Evolutionary conservation across 1,140 invertebrate genomes (phyloP), one percentile per base, ranked within the genome.

Genomic region (Aphelinus atriplicis): DNA sequence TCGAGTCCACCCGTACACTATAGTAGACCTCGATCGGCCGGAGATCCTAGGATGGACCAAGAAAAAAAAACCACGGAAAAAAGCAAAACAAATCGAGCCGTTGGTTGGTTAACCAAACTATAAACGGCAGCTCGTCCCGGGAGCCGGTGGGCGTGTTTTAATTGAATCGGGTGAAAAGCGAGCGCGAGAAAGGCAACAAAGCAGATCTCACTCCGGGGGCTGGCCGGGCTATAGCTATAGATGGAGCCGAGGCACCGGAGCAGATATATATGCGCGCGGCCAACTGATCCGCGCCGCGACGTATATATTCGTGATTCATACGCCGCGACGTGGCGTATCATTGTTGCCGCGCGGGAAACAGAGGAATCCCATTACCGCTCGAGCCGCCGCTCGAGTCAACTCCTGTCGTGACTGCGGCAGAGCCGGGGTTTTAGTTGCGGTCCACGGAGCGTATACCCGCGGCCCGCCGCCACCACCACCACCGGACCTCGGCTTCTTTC

Each of bases 291-390:
- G 9, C 10, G 47, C 60, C 46, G 26, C 2, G 50, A 26, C 26
- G 57, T 55, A 75, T 75, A 26, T 85, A 85, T 85, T 80, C 83
- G 83, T 81, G 83, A 84, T 84, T 85, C 85, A 85, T 85, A 85
- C 26, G 26, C 80, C 81, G 79, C 81, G 82, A 85, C 83, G 82
- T 81, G 82, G 81, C 83, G 82, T 85, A 85, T 86, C 84, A 85
- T 86, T 86, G 83, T 85, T 84, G 79, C 77, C 81, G 79, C 26
- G 26, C 73, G 81, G 80, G 81, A 83, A 86, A 85, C 85, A 86
- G 84, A 83, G 83, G 82, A 85, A 86, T 86, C 83, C 83, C 84
- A 85, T 86, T 86, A 86, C 85, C 81, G 82, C 81, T 80, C 84
- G 81, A 81, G 81, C 46, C 46, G 10, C 53, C 51, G 67, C 47